Percentiles rank a stretch among this genome's conserved stretches.
phyloP scores from a whole-genome alignment of 2,113 vertebrate genomes.

The Oreochromis tanganicae region DNA sequence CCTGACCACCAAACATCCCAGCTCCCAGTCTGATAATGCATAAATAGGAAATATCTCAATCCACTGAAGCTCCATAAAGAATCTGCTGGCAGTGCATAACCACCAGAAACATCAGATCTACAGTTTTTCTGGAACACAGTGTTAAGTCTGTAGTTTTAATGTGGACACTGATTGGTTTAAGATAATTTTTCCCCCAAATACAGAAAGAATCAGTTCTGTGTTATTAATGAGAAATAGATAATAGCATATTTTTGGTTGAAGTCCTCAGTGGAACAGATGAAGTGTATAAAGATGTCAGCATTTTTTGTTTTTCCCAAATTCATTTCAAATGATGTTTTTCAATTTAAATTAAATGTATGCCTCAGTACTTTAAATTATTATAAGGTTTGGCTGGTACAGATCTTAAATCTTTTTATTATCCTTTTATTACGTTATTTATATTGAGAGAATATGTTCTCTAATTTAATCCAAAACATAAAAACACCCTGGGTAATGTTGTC shows the following conservation, averaged over 20 bases:
- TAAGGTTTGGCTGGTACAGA: background rate
- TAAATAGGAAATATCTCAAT: background rate
- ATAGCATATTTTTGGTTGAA: background rate
- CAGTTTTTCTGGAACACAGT: background rate
- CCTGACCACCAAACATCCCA: accelerated
- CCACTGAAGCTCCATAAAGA: background rate
- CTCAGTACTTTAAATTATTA: background rate
- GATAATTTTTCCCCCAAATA: accelerated
- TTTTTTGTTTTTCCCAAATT: background rate
- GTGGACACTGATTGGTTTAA: background rate
- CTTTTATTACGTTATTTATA: accelerated
- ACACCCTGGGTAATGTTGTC: accelerated
- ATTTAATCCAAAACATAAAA: background rate
- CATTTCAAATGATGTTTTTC: background rate
- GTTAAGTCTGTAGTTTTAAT: background rate
- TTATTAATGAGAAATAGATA: background rate
- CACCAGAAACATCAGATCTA: accelerated
- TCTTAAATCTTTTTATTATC: background rate
- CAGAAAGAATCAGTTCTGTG: background rate
- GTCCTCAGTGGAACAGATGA: background rate
- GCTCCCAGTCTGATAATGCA: background rate
- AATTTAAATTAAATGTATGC: background rate
- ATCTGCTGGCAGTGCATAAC: background rate
- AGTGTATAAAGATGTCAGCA: background rate
- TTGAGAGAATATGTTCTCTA: background rate